A percentile compares a stretch with the other conserved stretches of the same genome.
Evolutionary conservation across 2,888 invertebrate species (phyloP).

Genomic region (Meghimatium bilineatum): DNA sequence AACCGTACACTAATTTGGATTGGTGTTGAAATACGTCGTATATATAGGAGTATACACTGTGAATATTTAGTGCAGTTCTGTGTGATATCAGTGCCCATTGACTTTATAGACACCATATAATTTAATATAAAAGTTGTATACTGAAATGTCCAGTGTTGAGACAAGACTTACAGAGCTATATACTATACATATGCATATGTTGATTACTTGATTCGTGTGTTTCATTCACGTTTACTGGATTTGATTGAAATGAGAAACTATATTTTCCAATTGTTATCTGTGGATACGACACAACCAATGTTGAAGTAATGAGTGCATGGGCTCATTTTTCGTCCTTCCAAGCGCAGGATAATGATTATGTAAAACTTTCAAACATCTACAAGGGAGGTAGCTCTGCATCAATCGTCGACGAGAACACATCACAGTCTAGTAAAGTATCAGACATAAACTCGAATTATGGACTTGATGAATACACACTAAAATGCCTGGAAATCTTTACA

Average conservation of each 20-base stretch:
- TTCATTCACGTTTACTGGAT: neutral
- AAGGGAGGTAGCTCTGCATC: neutral
- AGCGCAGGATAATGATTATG: neutral
- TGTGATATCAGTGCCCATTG: too few species aligned
- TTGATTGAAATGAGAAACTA: neutral
- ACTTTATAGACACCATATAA: too few species aligned
- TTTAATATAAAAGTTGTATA: too few species aligned
- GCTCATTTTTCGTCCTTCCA: neutral
- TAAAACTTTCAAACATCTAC: neutral
- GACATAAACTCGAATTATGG: neutral
- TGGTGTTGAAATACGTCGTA: too few species aligned
- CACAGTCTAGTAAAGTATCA: neutral
- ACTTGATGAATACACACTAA: neutral
- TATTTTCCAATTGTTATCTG: neutral
- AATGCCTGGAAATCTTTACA: neutral
- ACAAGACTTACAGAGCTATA: too few species aligned
- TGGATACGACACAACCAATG: neutral
- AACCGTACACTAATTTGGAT: too few species aligned
- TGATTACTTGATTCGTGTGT: too few species aligned
- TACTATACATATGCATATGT: too few species aligned
- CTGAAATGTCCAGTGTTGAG: too few species aligned
- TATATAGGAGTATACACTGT: too few species aligned
- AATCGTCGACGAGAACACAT: neutral
- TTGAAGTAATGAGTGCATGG: neutral
- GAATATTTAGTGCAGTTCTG: too few species aligned